Evolutionary conservation across 1,140 invertebrate species (phyloP), one percentile per base, ranked within the genome.

Genomic region (Aricia agestis): DNA sequence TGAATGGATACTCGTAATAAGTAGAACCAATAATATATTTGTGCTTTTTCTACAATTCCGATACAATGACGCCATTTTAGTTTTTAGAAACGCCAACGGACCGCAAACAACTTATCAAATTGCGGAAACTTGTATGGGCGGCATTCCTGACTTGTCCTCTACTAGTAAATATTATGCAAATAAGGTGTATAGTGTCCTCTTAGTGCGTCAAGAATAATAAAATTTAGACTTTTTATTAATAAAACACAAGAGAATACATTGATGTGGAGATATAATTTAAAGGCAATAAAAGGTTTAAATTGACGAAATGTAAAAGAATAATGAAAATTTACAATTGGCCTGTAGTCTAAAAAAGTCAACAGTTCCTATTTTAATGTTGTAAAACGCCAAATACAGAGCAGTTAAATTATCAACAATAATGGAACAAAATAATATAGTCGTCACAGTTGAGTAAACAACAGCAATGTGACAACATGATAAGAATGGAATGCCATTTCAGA

Each of bases 401-500:
- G 25, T 25, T 2, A 25, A 25, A 25, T 25, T 52, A 52, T 13
- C 11, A 11, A 52, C 7, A 52, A 52, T 52, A 52, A 15, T 15
- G 45, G 4, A 52, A 52, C 45, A 15, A 52, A 52, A 52, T 42
- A 59, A 18, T 41, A 69, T 36, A 69, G 31, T 41, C 31, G 32
- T 69, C 58, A 61, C 36, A 69, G 59, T 61, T 57, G 77, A 73
- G 80, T 82, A 82, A 83, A 85, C 79, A 83, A 82, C 72, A 75
- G 71, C 74, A 78, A 74, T 79, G 78, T 83, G 83, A 79, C 83
- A 80, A 69, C 75, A 63, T 81, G 86, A 88, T 89, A 88, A 88
- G 77, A 78, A 67, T 73, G 82, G 87, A 89, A 89, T 88, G 84
- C 80, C 78, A 82, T 83, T 83, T 84, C 82, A 78, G 82, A 90